Conservation (phyloP, 2,888 invertebrate species). For the Drosophila prolongata region DNA sequence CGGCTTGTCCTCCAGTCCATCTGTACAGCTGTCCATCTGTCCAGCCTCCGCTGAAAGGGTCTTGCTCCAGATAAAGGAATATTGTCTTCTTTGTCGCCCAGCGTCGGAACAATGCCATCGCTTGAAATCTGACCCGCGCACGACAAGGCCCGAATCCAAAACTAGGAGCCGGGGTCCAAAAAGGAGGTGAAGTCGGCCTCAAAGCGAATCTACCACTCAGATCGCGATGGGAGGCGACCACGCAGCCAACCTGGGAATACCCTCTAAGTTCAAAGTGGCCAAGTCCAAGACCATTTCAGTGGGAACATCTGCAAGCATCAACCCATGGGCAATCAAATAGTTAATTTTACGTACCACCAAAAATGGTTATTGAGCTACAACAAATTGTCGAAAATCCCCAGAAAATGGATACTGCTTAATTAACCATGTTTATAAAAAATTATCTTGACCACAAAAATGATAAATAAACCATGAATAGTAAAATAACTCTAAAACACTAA, state of each 20-base stretch:
- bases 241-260: neutral
- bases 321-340: too few species aligned
- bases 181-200: conserved; percentile 4
- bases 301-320: too few species aligned
- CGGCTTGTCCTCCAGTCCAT: neutral
- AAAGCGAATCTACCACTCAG: conserved; percentile 7
- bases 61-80: conserved; percentile 30
- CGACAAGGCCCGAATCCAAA: conserved; percentile 38
- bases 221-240: neutral
- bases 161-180: conserved; percentile 28
- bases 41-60: neutral
- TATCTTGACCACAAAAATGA: too few species aligned
- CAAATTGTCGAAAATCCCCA: too few species aligned
- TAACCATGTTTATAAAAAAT: too few species aligned
- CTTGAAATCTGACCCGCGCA: conserved; percentile 65
- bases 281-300: too few species aligned
- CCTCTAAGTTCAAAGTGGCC: neutral
- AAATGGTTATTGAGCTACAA: too few species aligned
- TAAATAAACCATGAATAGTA: too few species aligned
- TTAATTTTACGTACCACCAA: too few species aligned
- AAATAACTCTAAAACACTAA: too few species aligned
- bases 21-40: neutral
- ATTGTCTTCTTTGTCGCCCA: conserved; percentile 56
- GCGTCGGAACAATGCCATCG: conserved; percentile 9
- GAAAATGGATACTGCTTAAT: too few species aligned